Evolutionary conservation across 2,888 invertebrate species (phyloP), one percentile per base, ranked within the genome.

Genomic region (Drosophila conformis): DNA sequence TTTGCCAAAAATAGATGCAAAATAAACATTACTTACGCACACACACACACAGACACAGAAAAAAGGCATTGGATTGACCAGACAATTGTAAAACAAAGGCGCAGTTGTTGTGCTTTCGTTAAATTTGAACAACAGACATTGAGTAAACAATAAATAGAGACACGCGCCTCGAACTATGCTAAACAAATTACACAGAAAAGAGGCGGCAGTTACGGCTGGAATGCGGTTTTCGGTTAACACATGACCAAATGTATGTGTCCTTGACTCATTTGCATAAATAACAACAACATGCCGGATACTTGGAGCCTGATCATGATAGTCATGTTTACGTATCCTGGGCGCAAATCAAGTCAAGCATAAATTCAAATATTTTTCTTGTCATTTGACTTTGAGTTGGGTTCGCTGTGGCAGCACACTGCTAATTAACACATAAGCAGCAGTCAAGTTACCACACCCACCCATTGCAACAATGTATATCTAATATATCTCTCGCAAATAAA

Each of bases 81-180:
- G 89, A 78, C 81, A 78, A 66, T 66, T 35, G 52, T 33, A 83
- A 69, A 86, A 77, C 83, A 88, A 77, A 60, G 59, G 48, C 59
- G 52, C 68, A 68, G 68, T 54, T 60, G 31, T 38, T 48, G 5
- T 38, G 38, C 48, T 35, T 51, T 35, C 25, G 29, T 33, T 29
- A 31, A 48, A 48, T 70, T 62, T 74, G 52, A 48, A 40, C 38
- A 54, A 54, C 69, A 73, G 56, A 57, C 69, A 67, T 46, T 27
- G 61, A 65, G 72, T 73, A 77, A 86, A 90, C 87, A 90, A 88
- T 90, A 90, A 88, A 86, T 76, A 69, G 68, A 63, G 69, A 75
- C 78, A 90, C 80, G 88, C 90, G 88, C 86, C 88, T 68, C 56
- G 58, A 85, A 90, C 86, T 86, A 85, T 90, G 90, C 86, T 72